Evolutionary conservation across 2,113 vertebrate species (phyloP).

Genomic region (Macquaria ambigua): DNA sequence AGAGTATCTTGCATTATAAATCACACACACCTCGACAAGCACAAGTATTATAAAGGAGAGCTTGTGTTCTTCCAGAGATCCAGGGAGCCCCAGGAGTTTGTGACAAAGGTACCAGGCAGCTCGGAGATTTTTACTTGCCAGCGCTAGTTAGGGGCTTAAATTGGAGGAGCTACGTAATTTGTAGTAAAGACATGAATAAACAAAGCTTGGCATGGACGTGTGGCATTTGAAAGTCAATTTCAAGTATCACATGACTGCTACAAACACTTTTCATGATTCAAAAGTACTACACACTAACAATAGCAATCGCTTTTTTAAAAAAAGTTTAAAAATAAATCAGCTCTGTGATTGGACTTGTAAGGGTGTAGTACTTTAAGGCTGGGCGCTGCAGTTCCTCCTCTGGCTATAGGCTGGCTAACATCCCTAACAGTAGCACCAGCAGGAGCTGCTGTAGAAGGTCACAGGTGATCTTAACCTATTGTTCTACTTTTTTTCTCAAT

Average conservation of each 20-base stretch:
- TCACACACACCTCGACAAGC: conserved; percentile 4
- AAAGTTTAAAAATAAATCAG: neutral
- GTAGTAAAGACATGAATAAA: neutral
- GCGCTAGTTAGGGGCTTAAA: neutral
- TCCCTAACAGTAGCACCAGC: neutral
- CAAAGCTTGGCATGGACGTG: neutral
- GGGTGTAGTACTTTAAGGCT: neutral
- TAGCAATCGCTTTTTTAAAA: neutral
- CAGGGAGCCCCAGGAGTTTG: conserved; percentile 25
- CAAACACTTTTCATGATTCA: neutral
- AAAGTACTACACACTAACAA: neutral
- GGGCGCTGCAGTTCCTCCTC: neutral
- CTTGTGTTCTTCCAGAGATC: conserved; percentile 18
- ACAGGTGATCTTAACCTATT: neutral
- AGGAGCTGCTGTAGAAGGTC: neutral
- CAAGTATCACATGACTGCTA: neutral
- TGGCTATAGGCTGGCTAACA: neutral
- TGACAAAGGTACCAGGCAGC: conserved; percentile 13
- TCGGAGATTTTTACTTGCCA: neutral
- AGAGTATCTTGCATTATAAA: conserved; percentile 19
- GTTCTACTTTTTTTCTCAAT: neutral
- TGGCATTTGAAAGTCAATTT: neutral
- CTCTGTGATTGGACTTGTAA: neutral
- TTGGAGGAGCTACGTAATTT: neutral
- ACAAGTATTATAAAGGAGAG: conserved; percentile 10